A percentile compares a stretch with the other conserved stretches of the same genome.
Conservation (phyloP, 2,888 invertebrate species). For the Rotaria sp. region DNA sequence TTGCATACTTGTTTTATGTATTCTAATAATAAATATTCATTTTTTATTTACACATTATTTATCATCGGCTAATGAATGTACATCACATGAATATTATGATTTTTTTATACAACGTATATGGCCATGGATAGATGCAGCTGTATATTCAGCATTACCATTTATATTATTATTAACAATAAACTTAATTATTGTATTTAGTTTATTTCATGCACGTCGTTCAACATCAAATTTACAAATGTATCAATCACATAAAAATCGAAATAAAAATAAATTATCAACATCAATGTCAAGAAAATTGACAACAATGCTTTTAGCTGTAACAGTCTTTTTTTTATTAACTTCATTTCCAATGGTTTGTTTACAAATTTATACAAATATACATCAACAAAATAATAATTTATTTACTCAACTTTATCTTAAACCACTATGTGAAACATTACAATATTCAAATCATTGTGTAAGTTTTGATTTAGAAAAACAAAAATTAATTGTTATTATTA, state of each 20-base stretch:
- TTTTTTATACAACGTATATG: constrained; percentile 45
- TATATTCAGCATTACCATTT: constrained; percentile 48
- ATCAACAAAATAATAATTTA: constrained; percentile 42
- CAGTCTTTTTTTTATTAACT: constrained; percentile 45
- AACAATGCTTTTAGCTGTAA: constrained; percentile 45
- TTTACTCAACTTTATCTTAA: constrained; percentile 43
- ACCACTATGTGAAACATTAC: constrained; percentile 39
- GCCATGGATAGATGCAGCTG: constrained; percentile 48
- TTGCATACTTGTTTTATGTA: constrained; percentile 42
- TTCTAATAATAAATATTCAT: constrained; percentile 44
- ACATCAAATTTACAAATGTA: constrained; percentile 14
- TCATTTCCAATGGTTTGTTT: constrained; percentile 47
- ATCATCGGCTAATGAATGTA: constrained; percentile 41
- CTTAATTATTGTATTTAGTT: constrained; percentile 45
- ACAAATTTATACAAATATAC: constrained; percentile 39
- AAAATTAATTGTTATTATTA: not conserved
- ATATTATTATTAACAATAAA: constrained; percentile 46
- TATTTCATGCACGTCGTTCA: constrained; percentile 34
- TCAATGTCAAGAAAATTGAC: constrained; percentile 43
- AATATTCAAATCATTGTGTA: constrained; percentile 47
- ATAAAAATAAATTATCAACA: not conserved
- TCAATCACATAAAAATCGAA: not conserved
- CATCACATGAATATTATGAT: constrained; percentile 42
- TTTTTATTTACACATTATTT: constrained; percentile 44
- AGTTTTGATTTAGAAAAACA: not conserved